Conservation (phyloP, 1,140 invertebrate genomes). For the Archegozetes longisetosus region DNA sequence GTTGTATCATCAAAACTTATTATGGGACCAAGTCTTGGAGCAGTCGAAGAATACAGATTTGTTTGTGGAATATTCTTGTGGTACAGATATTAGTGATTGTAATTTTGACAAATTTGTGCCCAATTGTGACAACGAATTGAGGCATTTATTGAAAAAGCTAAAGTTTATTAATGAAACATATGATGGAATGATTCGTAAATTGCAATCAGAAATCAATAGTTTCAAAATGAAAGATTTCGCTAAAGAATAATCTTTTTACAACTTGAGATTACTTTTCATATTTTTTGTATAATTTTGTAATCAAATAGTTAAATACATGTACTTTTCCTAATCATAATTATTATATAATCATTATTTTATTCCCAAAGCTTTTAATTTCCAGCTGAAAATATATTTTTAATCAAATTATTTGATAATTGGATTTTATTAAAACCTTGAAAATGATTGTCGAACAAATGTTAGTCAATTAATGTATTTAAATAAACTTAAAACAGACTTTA, state of each 20-base stretch:
- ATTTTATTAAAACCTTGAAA: too few species aligned
- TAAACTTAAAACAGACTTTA: too few species aligned
- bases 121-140: background rate
- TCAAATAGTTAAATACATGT: background rate
- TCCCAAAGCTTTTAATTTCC: too few species aligned
- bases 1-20: too few species aligned
- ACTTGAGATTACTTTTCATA: background rate
- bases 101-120: background rate
- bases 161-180: background rate
- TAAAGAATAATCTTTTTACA: background rate
- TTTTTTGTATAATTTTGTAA: background rate
- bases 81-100: background rate
- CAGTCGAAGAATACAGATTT: background rate
- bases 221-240: background rate
- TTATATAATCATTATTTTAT: too few species aligned
- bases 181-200: background rate
- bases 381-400: background rate
- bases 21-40: too few species aligned
- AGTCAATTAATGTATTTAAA: too few species aligned
- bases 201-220: background rate
- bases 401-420: background rate
- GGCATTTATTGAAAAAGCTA: background rate
- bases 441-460: too few species aligned
- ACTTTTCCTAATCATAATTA: background rate
- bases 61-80: background rate